Evolutionary conservation across 2,888 invertebrate species (phyloP).

Genomic region (Epistrophella euchroma): DNA sequence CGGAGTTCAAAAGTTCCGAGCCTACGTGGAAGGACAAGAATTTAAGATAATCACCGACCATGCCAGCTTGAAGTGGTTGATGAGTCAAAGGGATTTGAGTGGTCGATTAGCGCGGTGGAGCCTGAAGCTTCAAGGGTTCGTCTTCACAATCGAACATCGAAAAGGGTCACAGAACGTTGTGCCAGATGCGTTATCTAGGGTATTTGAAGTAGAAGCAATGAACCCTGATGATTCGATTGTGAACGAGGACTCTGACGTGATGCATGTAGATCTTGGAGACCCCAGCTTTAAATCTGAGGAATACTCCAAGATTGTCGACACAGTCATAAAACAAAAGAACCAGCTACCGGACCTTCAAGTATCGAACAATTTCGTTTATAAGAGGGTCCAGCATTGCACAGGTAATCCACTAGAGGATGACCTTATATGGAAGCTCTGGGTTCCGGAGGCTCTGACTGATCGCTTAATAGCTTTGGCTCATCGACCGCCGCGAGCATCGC

Average conservation of each 20-base stretch:
- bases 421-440: slow-evolving; percentile 16
- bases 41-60: background rate
- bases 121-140: background rate
- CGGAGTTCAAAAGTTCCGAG: no score
- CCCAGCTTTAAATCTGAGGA: background rate
- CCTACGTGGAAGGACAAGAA: background rate
- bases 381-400: background rate
- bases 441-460: background rate
- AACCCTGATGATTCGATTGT: no score
- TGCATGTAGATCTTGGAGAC: background rate
- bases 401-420: no score
- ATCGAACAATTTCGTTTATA: background rate
- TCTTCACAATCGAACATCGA: no score
- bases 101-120: background rate
- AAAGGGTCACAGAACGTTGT: background rate
- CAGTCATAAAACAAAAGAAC: no score
- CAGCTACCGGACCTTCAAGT: slow-evolving; percentile 5
- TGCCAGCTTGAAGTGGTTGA: background rate
- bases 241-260: no score
- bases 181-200: background rate
- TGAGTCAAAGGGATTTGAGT: background rate
- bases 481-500: slow-evolving; percentile 15
- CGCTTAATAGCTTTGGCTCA: background rate
- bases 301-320: background rate
- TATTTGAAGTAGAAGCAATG: no score